Evolutionary conservation across 2,113 vertebrate species (phyloP).

Genomic region (Brachyistius frenatus): DNA sequence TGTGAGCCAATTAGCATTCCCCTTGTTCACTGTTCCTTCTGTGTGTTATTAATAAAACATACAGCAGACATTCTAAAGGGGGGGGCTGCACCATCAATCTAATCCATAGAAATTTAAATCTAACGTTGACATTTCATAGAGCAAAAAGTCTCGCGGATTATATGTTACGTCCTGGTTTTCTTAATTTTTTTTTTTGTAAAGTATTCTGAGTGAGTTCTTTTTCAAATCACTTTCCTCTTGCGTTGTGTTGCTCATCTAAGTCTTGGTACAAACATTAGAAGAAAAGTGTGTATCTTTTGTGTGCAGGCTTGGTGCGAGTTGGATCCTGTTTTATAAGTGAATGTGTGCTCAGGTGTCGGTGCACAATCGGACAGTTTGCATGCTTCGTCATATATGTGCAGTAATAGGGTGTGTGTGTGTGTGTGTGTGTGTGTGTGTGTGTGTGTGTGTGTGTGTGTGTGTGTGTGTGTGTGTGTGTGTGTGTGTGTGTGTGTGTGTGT

Average conservation of each 20-base stretch:
- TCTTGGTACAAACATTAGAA: background rate
- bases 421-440: slow-evolving; percentile 28
- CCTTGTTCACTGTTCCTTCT: slow-evolving; percentile 58
- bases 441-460: background rate
- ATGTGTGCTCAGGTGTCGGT: slow-evolving; percentile 70
- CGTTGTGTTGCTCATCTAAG: background rate
- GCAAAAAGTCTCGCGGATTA: background rate
- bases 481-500: slow-evolving; percentile 15
- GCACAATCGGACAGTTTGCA: slow-evolving; percentile 34
- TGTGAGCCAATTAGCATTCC: slow-evolving; percentile 67
- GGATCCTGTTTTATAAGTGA: slow-evolving; percentile 46
- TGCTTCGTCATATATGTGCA: slow-evolving; percentile 43
- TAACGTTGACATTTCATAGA: background rate
- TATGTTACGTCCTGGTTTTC: background rate
- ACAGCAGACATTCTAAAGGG: slow-evolving; percentile 57
- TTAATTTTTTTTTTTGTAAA: background rate
- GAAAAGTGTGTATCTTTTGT: background rate
- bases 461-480: slow-evolving; percentile 35
- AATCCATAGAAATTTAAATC: slow-evolving; percentile 38
- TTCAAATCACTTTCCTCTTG: background rate
- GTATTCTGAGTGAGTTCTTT: background rate
- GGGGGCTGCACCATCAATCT: slow-evolving; percentile 60
- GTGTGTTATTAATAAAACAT: slow-evolving; percentile 78
- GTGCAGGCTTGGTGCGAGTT: slow-evolving; percentile 36
- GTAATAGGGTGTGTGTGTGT: slow-evolving; percentile 23